Percentiles rank a stretch among this genome's conserved stretches.
Conservation (phyloP, 2,797 vertebrate genomes). For the Pipistrellus nathusii region DNA sequence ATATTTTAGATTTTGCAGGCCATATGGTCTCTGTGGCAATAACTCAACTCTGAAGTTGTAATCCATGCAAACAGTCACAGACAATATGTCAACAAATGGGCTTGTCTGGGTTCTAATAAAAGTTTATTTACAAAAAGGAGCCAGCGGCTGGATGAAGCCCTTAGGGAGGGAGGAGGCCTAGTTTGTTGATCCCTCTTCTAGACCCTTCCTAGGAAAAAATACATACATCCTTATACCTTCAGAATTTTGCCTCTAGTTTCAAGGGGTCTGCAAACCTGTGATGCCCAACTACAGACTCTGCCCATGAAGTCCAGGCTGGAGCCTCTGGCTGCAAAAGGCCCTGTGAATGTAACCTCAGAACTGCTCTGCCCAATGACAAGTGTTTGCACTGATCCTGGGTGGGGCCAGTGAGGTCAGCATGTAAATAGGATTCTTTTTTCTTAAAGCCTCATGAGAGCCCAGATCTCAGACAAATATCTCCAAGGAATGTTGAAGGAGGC, state of each 20-base stretch:
- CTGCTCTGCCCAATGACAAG: neutral
- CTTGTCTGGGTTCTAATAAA: neutral
- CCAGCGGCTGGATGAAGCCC: neutral
- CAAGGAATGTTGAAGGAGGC: neutral
- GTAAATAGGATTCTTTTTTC: neutral
- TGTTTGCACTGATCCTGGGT: neutral
- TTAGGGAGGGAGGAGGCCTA: neutral
- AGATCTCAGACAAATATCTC: neutral
- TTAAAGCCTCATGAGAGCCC: neutral
- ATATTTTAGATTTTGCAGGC: neutral
- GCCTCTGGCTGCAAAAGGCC: neutral
- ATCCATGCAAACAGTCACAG: neutral
- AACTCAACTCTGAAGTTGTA: neutral
- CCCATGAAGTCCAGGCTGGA: neutral
- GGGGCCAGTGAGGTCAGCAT: neutral
- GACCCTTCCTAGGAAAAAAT: neutral
- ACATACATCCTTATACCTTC: neutral
- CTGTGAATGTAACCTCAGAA: neutral
- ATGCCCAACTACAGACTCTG: neutral
- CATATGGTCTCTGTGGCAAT: neutral
- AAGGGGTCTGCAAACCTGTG: neutral
- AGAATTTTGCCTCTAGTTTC: neutral
- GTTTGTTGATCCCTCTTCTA: neutral
- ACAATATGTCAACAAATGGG: neutral
- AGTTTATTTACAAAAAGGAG: slow-evolving; percentile 46